phyloP scores from a whole-genome alignment of 1,140 invertebrate genomes.

The Kradibia gibbosae region DNA sequence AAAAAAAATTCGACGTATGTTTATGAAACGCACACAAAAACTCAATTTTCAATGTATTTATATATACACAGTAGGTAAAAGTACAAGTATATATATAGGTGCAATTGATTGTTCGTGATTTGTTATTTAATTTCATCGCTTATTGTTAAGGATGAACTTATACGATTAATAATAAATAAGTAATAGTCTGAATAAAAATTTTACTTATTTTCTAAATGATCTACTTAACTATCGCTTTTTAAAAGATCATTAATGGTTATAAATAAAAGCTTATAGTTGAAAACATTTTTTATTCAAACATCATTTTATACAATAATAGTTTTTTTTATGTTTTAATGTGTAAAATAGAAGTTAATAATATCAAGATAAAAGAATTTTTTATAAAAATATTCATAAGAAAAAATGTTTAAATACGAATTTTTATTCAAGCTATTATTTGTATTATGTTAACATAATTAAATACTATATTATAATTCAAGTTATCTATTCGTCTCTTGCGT shows the following conservation, averaged over 20 bases:
- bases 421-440: neutral
- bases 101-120: neutral
- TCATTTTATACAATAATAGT: too few relatives aligned
- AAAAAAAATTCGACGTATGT: neutral
- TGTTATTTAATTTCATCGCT: neutral
- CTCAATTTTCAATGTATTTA: conserved; percentile 25
- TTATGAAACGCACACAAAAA: neutral
- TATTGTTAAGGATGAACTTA: neutral
- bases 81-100: conserved; percentile 12
- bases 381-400: neutral
- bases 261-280: too few relatives aligned
- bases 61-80: conserved; percentile 1
- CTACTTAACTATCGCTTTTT: too few relatives aligned
- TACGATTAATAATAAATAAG: neutral
- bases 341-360: neutral
- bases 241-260: too few relatives aligned
- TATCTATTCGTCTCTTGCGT: conserved; percentile 31
- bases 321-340: too few relatives aligned
- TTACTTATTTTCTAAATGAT: too few relatives aligned
- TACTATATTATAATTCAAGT: conserved; percentile 11
- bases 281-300: too few relatives aligned
- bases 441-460: conserved; percentile 24
- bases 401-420: neutral
- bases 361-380: too few relatives aligned
- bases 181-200: neutral